A percentile compares a stretch with the other conserved stretches of the same genome.
These are phyloP conservation scores for Phthorimaea operculella DNA, from an alignment of 1,140 invertebrate genomes.

Conservation along the genomic window DNA sequence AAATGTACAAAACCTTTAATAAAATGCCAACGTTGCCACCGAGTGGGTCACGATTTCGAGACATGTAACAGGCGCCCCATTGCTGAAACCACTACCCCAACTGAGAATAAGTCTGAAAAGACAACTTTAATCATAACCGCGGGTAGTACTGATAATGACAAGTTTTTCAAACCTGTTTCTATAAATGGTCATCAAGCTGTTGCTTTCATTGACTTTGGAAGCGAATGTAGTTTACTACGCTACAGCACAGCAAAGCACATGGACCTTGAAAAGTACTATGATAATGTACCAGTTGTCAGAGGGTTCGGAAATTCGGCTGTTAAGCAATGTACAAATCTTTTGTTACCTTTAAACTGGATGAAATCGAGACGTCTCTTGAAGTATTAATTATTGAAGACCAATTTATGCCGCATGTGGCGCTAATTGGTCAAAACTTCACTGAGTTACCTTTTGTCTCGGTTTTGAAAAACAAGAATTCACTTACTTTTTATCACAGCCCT, in stretches of 20 bases:
- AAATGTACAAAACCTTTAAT: constrained; percentile 5
- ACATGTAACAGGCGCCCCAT: constrained; percentile 4
- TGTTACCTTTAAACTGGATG: constrained; percentile 5
- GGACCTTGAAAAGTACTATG: background rate
- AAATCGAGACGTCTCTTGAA: constrained; percentile 9
- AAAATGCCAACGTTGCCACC: constrained; percentile 7
- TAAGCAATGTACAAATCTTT: constrained; percentile 5
- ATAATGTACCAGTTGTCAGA: background rate
- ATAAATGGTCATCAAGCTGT: background rate
- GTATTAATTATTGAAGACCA: constrained; percentile 7
- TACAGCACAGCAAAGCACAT: background rate
- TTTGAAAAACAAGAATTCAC: constrained; percentile 4
- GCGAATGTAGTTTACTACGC: constrained; percentile 12
- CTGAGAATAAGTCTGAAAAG: background rate
- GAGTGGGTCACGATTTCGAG: constrained; percentile 7
- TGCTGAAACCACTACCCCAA: background rate
- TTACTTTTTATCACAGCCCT: constrained; percentile 8
- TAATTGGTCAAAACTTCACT: constrained; percentile 12
- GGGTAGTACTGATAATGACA: constrained; percentile 6
- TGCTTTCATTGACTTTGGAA: constrained; percentile 12
- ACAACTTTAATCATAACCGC: background rate
- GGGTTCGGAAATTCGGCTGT: constrained; percentile 7
- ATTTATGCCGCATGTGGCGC: background rate
- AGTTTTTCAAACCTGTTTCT: constrained; percentile 7
- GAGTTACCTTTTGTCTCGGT: constrained; percentile 9